phyloP scores from a whole-genome alignment of 2,797 vertebrate species.

The Luscinia luscinia region DNA sequence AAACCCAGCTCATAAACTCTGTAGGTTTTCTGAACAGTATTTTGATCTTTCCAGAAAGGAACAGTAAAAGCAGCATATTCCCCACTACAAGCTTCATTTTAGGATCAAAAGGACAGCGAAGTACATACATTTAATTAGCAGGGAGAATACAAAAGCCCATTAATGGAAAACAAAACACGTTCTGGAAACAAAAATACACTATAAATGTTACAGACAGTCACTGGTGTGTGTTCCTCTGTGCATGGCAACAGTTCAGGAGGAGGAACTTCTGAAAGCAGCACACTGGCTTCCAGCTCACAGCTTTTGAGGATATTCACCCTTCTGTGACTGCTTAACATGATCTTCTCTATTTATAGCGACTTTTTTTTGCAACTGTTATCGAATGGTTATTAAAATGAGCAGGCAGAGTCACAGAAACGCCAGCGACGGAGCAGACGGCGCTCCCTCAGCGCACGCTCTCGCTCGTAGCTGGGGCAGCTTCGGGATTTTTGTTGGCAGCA shows the following conservation, averaged over 20 bases:
- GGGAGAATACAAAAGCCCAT: background rate
- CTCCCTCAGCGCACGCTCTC: background rate
- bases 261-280: background rate
- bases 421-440: background rate
- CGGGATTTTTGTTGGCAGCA: background rate
- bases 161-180: background rate
- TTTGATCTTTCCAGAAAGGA: background rate
- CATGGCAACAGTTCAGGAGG: background rate
- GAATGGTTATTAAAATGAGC: background rate
- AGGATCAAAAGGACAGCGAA: background rate
- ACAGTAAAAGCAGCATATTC: background rate
- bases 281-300: background rate
- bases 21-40: background rate
- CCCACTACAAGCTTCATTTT: background rate
- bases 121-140: background rate
- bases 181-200: background rate
- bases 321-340: background rate
- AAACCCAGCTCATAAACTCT: background rate
- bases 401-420: background rate
- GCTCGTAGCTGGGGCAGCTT: background rate
- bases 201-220: background rate
- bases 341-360: background rate
- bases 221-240: background rate
- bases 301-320: slow-evolving; percentile 16
- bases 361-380: background rate